Base-by-base conservation (phyloP, 2,888 invertebrate genomes). In the Chrysotoxum bicinctum region DNA sequence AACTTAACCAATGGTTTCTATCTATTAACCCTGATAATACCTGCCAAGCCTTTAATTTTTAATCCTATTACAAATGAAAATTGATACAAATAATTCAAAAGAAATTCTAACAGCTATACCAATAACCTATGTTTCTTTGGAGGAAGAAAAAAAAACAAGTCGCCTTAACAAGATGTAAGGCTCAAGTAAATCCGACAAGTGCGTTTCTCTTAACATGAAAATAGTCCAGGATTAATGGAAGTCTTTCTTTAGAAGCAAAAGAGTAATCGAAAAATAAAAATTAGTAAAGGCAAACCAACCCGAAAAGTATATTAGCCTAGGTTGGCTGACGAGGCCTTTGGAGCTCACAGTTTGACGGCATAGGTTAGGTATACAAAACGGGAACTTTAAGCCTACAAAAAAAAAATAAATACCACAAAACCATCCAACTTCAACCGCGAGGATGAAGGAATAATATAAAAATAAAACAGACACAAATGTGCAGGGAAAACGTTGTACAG, bases 171-270 rank as follows among this genome's bases (percentile, higher is more conserved):
- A 48, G 54, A 54, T 10, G 16, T 6, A 12, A 74, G 35, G 60
- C 37, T 52, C 37, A 74, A 68, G 85, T 85, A 85, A 76, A 85
- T 73, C 76, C 69, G 73, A 77, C 73, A 85, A 85, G 81, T 85
- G 76, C 40, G 73, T 45, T 7, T 40, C 9, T 45, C 54, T 50
- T 60, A 56, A 56, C 37, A 74, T 58, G 19, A 48, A 77, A 82
- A 62, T 72, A 60, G 72, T 62, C 68, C 62, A 37, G 70, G 81
- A 85, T 81, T 77, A 81, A 81, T 81, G 50, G 76, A 75, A 72
- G 75, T 68, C 75, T 60, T 72, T 72, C 66, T 75, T 68, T 30
- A 1, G 35, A 30, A 66, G 12, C 9, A 48, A 12, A 16, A 26
- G 12, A 73, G 62, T 62, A 73, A 52, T 45, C 30, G 40, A 69